Evolutionary conservation across 2,888 invertebrate species (phyloP), one percentile per base, ranked within the genome.

Genomic region (Drosophila aldrichi): DNA sequence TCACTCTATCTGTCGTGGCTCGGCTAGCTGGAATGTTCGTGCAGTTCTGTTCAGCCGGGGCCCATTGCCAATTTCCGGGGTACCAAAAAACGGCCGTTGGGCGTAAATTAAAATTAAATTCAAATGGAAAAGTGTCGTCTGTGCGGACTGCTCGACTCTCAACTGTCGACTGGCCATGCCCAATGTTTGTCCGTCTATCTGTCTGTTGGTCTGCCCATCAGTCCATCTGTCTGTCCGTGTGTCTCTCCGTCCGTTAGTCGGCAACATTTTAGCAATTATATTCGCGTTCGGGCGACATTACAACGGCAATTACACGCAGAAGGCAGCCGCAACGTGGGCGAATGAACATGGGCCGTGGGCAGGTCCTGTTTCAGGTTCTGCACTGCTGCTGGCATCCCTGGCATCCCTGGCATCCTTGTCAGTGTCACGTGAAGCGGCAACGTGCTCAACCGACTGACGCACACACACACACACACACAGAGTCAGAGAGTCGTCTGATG

Each of bases 211-310:
- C 48, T 36, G 48, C 20, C 38, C 3, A 12, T 14, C 29, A 29
- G 55, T 36, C 88, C 88, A 82, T 89, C 76, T 67, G 68, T 29
- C 29, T 8, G 29, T 10, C 41, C 9, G 76, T 74, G 73, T 63
- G 69, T 46, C 46, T 14, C 74, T 73, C 54, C 46, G 18, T 58
- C 63, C 25, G 12, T 34, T 20, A 65, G 80, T 65, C 69, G 83
- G 90, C 89, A 90, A 86, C 85, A 90, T 90, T 86, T 90, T 83
- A 90, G 86, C 86, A 86, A 86, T 86, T 86, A 90, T 86, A 86
- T 90, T 89, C 90, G 84, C 90, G 90, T 89, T 89, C 82, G 71
- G 70, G 86, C 80, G 77, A 85, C 88, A 85, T 85, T 85, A 89
- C 84, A 85, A 89, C 84, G 86, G 84, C 84, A 85, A 85, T 85